Evolutionary conservation across 2,888 invertebrate species (phyloP).

Genomic region (Cerastoderma edule): DNA sequence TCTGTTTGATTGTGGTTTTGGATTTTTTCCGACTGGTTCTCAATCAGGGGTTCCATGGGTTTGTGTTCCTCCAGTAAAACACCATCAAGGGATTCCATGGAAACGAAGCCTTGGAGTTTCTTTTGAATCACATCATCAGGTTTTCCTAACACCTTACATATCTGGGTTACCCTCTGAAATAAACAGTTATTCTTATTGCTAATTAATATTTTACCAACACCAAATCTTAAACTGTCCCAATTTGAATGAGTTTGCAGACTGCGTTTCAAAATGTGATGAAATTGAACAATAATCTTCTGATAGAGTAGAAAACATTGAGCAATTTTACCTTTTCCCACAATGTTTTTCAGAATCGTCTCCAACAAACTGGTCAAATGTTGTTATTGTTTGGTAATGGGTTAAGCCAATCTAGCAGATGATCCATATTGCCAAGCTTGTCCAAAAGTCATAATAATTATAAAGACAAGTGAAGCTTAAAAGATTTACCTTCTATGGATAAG

Average conservation of each 20-base stretch:
- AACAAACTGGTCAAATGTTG: too few species aligned
- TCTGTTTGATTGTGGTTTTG: slow-evolving; percentile 27
- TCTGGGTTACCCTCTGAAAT: slow-evolving; percentile 78
- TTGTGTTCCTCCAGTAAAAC: slow-evolving; percentile 50
- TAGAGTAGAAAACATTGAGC: slow-evolving; percentile 8
- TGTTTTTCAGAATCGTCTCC: background rate
- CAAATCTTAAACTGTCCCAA: too few species aligned
- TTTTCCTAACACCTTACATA: slow-evolving; percentile 79
- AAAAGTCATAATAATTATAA: too few species aligned
- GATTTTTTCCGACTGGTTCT: slow-evolving; percentile 46
- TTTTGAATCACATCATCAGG: slow-evolving; percentile 78
- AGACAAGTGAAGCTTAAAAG: too few species aligned
- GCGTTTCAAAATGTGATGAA: background rate
- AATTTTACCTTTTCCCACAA: background rate
- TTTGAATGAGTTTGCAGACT: too few species aligned
- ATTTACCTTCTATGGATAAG: too few species aligned
- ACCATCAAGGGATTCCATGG: slow-evolving; percentile 80
- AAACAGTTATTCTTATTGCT: slow-evolving; percentile 8
- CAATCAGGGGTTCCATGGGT: slow-evolving; percentile 30
- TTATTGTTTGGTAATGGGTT: too few species aligned
- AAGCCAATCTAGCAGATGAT: too few species aligned
- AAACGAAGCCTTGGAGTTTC: slow-evolving; percentile 79
- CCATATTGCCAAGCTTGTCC: too few species aligned
- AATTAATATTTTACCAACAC: background rate
- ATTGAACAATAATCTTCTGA: background rate